phyloP scores from a whole-genome alignment of 2,888 invertebrate species.

The Candidula unifasciata region DNA sequence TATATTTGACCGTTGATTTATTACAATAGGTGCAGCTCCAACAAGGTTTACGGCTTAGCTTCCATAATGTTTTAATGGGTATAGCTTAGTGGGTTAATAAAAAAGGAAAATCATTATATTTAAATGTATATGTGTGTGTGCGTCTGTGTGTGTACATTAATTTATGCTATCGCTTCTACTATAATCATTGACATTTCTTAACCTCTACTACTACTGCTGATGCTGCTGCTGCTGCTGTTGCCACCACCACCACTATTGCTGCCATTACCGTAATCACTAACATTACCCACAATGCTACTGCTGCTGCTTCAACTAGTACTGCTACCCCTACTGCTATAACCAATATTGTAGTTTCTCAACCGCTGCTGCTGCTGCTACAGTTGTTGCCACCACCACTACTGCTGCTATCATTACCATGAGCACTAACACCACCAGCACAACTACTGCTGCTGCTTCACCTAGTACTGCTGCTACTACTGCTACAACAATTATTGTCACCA shows the following conservation, averaged over 20 bases:
- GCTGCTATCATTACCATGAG: background rate
- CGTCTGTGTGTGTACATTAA: too few species aligned
- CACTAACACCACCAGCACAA: background rate
- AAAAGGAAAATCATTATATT: too few species aligned
- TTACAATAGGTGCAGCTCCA: too few species aligned
- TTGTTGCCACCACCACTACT: background rate
- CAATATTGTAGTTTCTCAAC: background rate
- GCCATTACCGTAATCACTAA: background rate
- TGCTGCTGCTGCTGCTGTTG: slow-evolving; percentile 2
- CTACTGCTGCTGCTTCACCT: background rate
- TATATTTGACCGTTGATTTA: too few species aligned
- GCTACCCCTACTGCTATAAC: background rate
- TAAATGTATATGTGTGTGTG: too few species aligned
- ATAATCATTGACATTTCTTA: background rate
- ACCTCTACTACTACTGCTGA: slow-evolving; percentile 4
- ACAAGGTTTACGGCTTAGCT: too few species aligned
- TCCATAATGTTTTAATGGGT: too few species aligned
- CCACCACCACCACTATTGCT: slow-evolving; percentile 10
- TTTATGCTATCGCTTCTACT: slow-evolving; percentile 27
- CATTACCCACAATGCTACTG: slow-evolving; percentile 2
- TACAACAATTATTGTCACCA: background rate
- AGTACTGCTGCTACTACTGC: background rate
- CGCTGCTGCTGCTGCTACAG: background rate
- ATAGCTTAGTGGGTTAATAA: too few species aligned
- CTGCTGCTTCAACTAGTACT: background rate